These are phyloP conservation scores for Sinocyclocheilus anshuiensis DNA, from an alignment of 2,113 vertebrate genomes.

Conservation along the genomic window DNA sequence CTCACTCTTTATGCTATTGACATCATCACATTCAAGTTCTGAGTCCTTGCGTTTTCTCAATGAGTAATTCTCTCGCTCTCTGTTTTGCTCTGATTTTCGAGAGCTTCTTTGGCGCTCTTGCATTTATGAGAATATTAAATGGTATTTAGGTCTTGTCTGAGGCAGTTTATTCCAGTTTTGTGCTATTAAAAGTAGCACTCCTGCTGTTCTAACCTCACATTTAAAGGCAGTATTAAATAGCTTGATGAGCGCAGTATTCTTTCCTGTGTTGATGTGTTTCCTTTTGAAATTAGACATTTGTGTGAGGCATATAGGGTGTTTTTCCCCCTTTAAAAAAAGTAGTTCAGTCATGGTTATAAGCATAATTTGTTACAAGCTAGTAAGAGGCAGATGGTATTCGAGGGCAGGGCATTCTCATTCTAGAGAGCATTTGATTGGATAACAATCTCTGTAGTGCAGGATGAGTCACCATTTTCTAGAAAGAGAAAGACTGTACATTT, in stretches of 20 bases:
- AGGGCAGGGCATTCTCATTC: neutral
- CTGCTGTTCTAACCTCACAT: neutral
- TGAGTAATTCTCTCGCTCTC: slow-evolving; percentile 35
- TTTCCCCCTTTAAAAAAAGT: neutral
- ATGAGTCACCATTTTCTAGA: neutral
- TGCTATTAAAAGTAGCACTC: neutral
- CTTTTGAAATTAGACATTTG: neutral
- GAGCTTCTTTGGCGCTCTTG: neutral
- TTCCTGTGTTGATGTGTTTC: neutral
- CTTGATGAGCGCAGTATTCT: neutral
- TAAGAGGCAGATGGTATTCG: neutral
- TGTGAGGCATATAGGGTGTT: neutral
- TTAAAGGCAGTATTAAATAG: neutral
- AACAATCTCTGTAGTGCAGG: neutral
- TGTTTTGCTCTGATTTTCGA: slow-evolving; percentile 13
- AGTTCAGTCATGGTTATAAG: neutral
- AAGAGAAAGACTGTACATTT: neutral
- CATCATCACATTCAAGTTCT: slow-evolving; percentile 27
- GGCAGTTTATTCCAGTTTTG: neutral
- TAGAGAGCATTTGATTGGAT: neutral
- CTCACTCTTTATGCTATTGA: neutral
- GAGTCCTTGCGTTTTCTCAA: slow-evolving; percentile 35
- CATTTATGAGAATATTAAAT: neutral
- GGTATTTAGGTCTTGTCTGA: neutral
- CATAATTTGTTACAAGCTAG: neutral